Evolutionary conservation across 2,888 invertebrate genomes (phyloP), one percentile per base, ranked within the genome.

Genomic region (Poecilus cupreus): DNA sequence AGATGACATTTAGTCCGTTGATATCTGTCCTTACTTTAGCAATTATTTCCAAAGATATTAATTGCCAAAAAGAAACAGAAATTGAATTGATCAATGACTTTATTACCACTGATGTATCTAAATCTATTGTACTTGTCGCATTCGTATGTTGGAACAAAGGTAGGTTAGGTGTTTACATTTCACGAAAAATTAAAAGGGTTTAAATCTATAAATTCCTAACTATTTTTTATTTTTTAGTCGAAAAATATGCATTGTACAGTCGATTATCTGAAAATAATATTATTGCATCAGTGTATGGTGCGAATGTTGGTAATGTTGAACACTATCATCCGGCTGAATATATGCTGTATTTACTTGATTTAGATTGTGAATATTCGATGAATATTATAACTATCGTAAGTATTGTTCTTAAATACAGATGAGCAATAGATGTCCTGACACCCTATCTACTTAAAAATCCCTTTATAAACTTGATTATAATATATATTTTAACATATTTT

Each of bases 141-240:
- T 84, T 83, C 76, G 32, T 85, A 24, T 86, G 86, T 80, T 86
- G 86, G 86, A 72, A 83, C 4, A 84, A 82, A 84, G 83, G 86
- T 86, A 82, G 83, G 81, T 82, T 22, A 2, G n/a, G n/a, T n/a
- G n/a, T n/a, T n/a, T n/a, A n/a, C n/a, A n/a, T n/a, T n/a, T n/a
- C n/a, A n/a, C n/a, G n/a, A n/a, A n/a, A n/a, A n/a, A n/a, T 32
- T 32, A 32, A 32, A 3, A 2, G 8, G 32, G 32, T 32, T 32
- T 32, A 5, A 32, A 5, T 1, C 8, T 2, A 32, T 6, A 32
- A 32, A 32, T 6, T 32, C 5, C 32, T 54, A 51, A 3, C 13
- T 37, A 20, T 22, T 60, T 3, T n/a, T 43, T n/a, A 46, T 20
- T 20, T 60, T 51, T n/a, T n/a, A 74, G 54, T 60, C 60, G 39